Evolutionary conservation across 2,113 vertebrate genomes (phyloP).

Genomic region (Genyomyrus donnyi): DNA sequence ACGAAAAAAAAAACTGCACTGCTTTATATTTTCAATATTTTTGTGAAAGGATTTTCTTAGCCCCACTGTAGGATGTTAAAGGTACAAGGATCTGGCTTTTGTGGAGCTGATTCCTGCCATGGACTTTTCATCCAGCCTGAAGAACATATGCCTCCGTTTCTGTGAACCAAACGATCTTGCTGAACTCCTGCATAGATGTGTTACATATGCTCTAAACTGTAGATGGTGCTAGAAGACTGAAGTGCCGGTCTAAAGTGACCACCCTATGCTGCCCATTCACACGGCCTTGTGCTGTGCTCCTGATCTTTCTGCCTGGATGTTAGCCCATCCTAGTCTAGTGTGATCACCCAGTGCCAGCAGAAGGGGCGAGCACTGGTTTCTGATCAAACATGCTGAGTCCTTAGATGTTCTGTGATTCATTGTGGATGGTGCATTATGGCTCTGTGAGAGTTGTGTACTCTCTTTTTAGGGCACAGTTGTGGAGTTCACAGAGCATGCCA

Average conservation of each 20-base stretch:
- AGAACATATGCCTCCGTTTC: constrained; percentile 8
- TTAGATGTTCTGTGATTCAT: not conserved
- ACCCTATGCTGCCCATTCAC: not conserved
- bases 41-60: constrained; percentile 58
- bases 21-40: constrained; percentile 43
- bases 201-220: constrained; percentile 2
- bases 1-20: constrained; percentile 58
- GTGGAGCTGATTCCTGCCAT: constrained; percentile 50
- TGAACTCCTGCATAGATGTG: constrained; percentile 16
- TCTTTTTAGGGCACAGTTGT: not conserved
- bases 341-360: not conserved
- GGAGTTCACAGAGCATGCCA: not conserved
- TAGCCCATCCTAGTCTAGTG: not conserved
- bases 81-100: constrained; percentile 16
- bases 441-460: not conserved
- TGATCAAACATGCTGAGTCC: not conserved
- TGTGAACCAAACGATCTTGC: constrained; percentile 25
- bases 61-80: constrained; percentile 50
- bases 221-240: constrained; percentile 26
- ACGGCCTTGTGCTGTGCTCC: not conserved
- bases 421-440: not conserved
- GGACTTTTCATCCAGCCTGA: constrained; percentile 34
- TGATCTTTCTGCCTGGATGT: not conserved
- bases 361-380: not conserved
- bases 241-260: constrained; percentile 1